A percentile compares a stretch with the other conserved stretches of the same genome.
Conservation (phyloP, 2,797 vertebrate genomes). For the Synanceia verrucosa region DNA sequence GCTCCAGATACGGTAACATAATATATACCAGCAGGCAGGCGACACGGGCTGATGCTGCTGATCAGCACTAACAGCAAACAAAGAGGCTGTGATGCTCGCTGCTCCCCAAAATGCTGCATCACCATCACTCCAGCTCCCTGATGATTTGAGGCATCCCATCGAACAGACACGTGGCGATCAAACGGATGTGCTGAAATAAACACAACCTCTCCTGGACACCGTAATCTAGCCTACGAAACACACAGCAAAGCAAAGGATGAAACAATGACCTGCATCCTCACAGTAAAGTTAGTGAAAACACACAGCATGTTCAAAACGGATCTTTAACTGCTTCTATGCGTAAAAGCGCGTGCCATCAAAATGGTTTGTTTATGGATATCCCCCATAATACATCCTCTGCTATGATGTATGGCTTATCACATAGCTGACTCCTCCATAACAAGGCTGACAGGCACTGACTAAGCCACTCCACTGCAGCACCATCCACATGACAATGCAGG, state of each 20-base stretch:
- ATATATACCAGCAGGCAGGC: not conserved
- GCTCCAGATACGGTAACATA: too few relatives aligned
- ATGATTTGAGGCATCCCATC: not conserved
- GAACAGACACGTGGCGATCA: slow-evolving; percentile 29
- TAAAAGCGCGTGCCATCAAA: not conserved
- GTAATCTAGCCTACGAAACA: not conserved
- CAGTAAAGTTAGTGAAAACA: not conserved
- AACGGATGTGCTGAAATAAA: slow-evolving; percentile 6
- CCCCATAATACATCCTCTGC: not conserved
- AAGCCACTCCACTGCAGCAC: slow-evolving; percentile 54
- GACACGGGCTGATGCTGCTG: slow-evolving; percentile 26
- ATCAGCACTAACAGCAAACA: slow-evolving; percentile 75
- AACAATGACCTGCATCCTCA: not conserved
- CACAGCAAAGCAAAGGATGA: not conserved
- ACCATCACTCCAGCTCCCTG: slow-evolving; percentile 50
- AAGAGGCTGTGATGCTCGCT: slow-evolving; percentile 67
- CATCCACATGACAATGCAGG: slow-evolving; percentile 67
- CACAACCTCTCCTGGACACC: not conserved
- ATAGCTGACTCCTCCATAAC: slow-evolving; percentile 12
- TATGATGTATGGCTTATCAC: not conserved
- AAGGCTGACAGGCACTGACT: slow-evolving; percentile 53
- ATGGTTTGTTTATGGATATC: not conserved
- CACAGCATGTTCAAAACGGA: too few relatives aligned
- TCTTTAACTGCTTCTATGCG: fast-evolving
- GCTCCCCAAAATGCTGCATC: slow-evolving; percentile 76